phyloP scores from a whole-genome alignment of 2,888 invertebrate species.

The Temnothorax rugatulus region DNA sequence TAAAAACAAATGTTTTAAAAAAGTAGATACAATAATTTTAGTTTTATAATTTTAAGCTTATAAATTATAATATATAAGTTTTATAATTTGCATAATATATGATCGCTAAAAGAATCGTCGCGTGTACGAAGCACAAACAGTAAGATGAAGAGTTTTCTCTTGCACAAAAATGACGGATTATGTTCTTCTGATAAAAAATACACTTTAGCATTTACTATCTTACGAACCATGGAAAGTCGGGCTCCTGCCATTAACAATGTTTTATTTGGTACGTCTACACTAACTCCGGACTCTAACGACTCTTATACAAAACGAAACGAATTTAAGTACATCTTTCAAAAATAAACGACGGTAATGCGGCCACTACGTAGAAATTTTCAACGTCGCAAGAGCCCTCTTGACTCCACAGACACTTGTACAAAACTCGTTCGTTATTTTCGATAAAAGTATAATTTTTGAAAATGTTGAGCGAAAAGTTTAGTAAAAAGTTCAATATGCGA shows the following conservation, averaged over 20 bases:
- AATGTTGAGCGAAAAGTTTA: neutral
- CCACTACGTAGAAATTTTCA: neutral
- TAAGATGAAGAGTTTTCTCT: neutral
- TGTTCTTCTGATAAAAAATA: constrained; percentile 19
- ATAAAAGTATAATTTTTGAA: neutral
- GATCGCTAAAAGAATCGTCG: neutral
- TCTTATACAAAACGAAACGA: constrained; percentile 22
- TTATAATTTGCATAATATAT: neutral
- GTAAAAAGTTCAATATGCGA: neutral
- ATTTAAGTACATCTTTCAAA: neutral
- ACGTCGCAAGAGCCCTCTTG: neutral
- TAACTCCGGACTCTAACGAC: neutral
- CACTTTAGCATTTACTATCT: constrained; percentile 20
- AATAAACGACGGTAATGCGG: neutral
- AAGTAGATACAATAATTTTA: neutral
- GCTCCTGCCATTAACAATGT: constrained; percentile 13
- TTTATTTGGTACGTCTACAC: constrained; percentile 14
- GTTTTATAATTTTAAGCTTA: neutral
- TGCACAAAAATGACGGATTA: neutral
- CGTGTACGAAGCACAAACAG: neutral
- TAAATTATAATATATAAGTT: neutral
- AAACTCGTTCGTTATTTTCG: neutral
- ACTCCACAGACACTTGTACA: neutral
- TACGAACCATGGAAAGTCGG: constrained; percentile 18
- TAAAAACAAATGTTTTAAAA: neutral